Percentiles rank a stretch among this genome's conserved stretches.
These are phyloP conservation scores for Terrapene triunguis DNA, from an alignment of 2,113 vertebrate genomes.

Conservation along the genomic window DNA sequence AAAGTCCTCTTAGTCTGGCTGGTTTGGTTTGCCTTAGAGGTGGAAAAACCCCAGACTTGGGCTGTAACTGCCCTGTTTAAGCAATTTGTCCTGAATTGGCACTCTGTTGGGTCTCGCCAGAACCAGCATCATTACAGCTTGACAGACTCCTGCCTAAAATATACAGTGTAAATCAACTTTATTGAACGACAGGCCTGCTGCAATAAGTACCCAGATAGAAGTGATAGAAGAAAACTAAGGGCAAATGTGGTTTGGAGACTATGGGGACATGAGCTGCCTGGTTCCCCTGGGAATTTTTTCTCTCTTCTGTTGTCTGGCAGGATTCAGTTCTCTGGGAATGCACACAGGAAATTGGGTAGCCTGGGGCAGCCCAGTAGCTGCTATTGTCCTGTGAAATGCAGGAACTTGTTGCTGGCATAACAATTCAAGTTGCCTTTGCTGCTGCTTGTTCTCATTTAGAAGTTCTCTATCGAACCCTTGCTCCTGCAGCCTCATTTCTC, in stretches of 20 bases:
- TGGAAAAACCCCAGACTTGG: too few relatives aligned
- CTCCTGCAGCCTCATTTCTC: neutral
- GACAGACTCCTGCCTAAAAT: conserved; percentile 59
- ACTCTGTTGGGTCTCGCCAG: too few relatives aligned
- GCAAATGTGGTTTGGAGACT: neutral
- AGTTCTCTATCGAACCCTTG: fast-evolving
- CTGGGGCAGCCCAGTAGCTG: neutral
- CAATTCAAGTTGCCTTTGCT: neutral
- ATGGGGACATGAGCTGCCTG: neutral
- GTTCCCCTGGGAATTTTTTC: neutral
- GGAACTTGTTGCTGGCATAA: neutral
- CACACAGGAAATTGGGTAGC: neutral
- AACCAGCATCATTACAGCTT: neutral
- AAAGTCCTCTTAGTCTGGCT: too few relatives aligned
- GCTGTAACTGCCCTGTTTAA: too few relatives aligned
- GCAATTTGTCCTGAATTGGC: too few relatives aligned
- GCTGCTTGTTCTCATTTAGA: fast-evolving
- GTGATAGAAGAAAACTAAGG: conserved; percentile 37
- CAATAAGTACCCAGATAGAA: neutral
- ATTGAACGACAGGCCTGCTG: conserved; percentile 36
- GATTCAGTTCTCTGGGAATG: neutral
- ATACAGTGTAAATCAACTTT: conserved; percentile 61
- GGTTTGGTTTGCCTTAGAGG: too few relatives aligned
- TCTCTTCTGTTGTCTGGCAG: neutral
- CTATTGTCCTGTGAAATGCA: neutral